Percentiles rank a stretch among this genome's conserved stretches.
Conservation (phyloP, 2,888 invertebrate species). For the Apotomis turbidana region DNA sequence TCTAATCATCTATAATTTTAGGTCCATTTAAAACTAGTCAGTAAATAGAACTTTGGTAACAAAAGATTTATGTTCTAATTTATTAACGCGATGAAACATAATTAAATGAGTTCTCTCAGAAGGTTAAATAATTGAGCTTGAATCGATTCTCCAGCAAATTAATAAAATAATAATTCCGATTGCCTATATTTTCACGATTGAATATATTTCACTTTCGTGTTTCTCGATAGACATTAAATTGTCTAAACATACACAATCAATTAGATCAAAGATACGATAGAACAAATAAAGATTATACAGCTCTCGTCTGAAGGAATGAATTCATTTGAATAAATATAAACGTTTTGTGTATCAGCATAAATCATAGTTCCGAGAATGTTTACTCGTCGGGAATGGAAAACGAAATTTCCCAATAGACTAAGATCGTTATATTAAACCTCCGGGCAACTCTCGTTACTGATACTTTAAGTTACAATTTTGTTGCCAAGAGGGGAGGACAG, state of each 20-base stretch:
- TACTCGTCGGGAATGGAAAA: conserved; percentile 40
- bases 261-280: neutral
- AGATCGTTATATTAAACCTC: conserved; percentile 51
- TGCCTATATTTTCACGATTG: neutral
- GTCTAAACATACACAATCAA: neutral
- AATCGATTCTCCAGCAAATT: neutral
- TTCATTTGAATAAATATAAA: conserved; percentile 29
- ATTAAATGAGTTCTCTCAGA: neutral
- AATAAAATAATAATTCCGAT: neutral
- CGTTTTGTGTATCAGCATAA: conserved; percentile 26
- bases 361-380: conserved; percentile 32
- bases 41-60: neutral
- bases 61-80: neutral
- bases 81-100: neutral
- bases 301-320: neutral
- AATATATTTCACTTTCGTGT: neutral
- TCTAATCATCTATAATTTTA: neutral
- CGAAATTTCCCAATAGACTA: conserved; percentile 48
- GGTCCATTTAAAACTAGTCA: neutral
- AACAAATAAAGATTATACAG: neutral
- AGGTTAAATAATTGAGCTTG: conserved; percentile 4
- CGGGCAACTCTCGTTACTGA: conserved; percentile 58
- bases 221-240: neutral
- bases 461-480: conserved; percentile 66
- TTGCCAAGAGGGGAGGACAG: conserved; percentile 61